These are phyloP conservation scores for Drosophila nikananu DNA, from an alignment of 1,140 invertebrate species.

Conservation along the genomic window DNA sequence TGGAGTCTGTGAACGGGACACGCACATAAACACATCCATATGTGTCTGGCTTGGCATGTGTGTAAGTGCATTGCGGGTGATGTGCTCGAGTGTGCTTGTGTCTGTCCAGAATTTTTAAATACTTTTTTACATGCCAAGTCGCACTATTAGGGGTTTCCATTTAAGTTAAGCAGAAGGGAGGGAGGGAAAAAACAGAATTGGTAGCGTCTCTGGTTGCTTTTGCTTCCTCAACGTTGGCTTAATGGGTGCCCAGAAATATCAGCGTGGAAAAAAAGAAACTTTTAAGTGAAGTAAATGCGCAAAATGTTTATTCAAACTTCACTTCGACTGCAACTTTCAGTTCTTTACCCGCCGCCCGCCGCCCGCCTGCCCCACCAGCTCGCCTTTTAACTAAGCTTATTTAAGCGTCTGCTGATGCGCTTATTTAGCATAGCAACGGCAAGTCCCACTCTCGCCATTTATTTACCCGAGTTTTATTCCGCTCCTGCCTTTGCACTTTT, in stretches of 20 bases:
- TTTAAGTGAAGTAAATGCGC: conserved; percentile 83
- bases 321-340: conserved; percentile 74
- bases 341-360: conserved; percentile 6
- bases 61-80: conserved; percentile 43
- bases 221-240: conserved; percentile 48
- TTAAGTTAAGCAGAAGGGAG: conserved; percentile 46
- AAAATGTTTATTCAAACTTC: conserved; percentile 84
- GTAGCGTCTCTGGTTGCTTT: conserved; percentile 49
- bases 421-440: conserved; percentile 69
- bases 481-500: conserved; percentile 20
- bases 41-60: conserved; percentile 49
- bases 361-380: conserved; percentile 27
- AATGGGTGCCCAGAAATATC: conserved; percentile 73
- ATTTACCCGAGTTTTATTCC: conserved; percentile 17
- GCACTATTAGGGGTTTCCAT: conserved; percentile 60
- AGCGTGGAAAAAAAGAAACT: conserved; percentile 72
- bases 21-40: conserved; percentile 30
- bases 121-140: conserved; percentile 60
- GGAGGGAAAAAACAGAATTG: conserved; percentile 28
- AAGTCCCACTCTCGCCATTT: conserved; percentile 12
- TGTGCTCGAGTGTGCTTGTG: conserved; percentile 20
- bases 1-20: conserved; percentile 21
- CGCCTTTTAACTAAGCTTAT: conserved; percentile 78
- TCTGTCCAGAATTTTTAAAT: conserved; percentile 72
- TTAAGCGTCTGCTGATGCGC: conserved; percentile 64